These are phyloP conservation scores for Aleiodes alternator DNA, from an alignment of 2,888 invertebrate genomes.

Conservation along the genomic window DNA sequence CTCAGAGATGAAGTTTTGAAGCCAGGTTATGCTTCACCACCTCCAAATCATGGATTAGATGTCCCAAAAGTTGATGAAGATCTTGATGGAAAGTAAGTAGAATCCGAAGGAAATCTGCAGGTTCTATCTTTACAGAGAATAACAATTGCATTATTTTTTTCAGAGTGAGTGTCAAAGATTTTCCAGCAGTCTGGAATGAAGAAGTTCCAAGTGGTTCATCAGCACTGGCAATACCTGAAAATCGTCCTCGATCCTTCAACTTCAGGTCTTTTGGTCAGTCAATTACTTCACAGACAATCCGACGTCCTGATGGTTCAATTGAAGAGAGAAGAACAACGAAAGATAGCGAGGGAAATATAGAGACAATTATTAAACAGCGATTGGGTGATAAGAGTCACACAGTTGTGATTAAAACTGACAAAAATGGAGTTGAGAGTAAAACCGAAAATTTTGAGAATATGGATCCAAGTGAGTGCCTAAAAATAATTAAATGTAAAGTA, in stretches of 20 bases:
- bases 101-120: background rate
- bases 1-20: conserved; percentile 61
- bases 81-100: conserved; percentile 78
- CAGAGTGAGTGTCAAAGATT: conserved; percentile 65
- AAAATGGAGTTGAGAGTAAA: conserved; percentile 67
- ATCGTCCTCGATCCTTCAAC: conserved; percentile 55
- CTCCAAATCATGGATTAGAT: conserved; percentile 48
- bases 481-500: background rate
- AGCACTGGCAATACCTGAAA: background rate
- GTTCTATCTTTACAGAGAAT: background rate
- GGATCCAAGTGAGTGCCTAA: conserved; percentile 64
- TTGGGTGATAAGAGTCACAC: conserved; percentile 69
- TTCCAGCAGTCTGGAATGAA: conserved; percentile 65
- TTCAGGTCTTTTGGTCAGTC: conserved; percentile 76
- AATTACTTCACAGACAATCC: conserved; percentile 77
- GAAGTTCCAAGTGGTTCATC: conserved; percentile 60
- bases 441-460: conserved; percentile 68
- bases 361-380: conserved; percentile 77
- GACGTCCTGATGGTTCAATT: conserved; percentile 78
- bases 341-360: conserved; percentile 79
- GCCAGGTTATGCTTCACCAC: conserved; percentile 72
- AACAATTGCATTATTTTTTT: conserved; percentile 27
- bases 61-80: conserved; percentile 75
- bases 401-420: conserved; percentile 65
- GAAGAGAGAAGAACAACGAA: conserved; percentile 78